These are phyloP conservation scores for Bellardia bayeri DNA, from an alignment of 2,888 invertebrate genomes.

Conservation along the genomic window DNA sequence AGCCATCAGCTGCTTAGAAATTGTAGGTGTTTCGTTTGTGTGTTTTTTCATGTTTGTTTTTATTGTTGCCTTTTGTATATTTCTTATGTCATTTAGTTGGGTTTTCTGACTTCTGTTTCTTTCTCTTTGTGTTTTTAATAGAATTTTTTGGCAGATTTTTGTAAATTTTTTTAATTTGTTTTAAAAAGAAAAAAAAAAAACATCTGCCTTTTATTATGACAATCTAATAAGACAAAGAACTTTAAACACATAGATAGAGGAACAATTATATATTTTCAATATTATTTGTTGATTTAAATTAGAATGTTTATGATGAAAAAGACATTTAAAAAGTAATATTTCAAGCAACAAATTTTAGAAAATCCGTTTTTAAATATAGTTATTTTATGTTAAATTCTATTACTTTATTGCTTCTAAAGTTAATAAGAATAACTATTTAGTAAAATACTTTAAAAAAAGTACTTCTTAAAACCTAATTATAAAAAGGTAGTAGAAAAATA, in stretches of 20 bases:
- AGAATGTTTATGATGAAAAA: too few relatives aligned
- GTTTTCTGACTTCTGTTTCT: neutral
- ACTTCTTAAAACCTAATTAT: too few relatives aligned
- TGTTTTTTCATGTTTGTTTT: slow-evolving; percentile 23
- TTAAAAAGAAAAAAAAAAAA: slow-evolving; percentile 20
- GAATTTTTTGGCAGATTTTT: slow-evolving; percentile 4
- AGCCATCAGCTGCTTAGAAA: slow-evolving; percentile 74
- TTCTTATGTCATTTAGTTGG: slow-evolving; percentile 18
- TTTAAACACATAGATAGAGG: neutral
- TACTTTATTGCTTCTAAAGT: too few relatives aligned
- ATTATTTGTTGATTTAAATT: neutral
- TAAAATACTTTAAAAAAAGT: too few relatives aligned
- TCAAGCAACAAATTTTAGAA: too few relatives aligned
- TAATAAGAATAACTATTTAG: too few relatives aligned
- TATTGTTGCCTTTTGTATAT: slow-evolving; percentile 25
- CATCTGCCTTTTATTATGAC: slow-evolving; percentile 34
- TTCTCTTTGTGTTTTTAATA: slow-evolving; percentile 16
- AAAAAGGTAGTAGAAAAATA: too few relatives aligned
- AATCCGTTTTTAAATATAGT: too few relatives aligned
- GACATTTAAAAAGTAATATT: too few relatives aligned
- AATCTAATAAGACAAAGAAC: slow-evolving; percentile 22
- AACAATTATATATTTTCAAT: neutral
- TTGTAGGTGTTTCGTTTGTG: slow-evolving; percentile 73
- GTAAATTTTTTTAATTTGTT: neutral
- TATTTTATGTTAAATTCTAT: too few relatives aligned